phyloP scores from a whole-genome alignment of 2,797 vertebrate species.

The Coilia nasus region DNA sequence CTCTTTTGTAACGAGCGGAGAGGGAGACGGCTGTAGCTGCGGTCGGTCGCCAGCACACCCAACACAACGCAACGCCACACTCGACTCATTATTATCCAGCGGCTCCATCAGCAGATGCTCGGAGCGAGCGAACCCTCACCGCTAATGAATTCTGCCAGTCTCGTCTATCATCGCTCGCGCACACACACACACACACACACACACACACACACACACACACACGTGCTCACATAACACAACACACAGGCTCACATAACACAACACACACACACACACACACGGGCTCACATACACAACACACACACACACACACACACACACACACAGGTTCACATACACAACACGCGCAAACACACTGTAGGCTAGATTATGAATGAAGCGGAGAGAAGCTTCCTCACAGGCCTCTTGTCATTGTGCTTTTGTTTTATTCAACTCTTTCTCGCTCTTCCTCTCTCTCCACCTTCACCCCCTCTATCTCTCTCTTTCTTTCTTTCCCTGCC shows the following conservation, averaged over 20 bases:
- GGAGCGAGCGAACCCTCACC: background rate
- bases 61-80: background rate
- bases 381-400: background rate
- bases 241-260: background rate
- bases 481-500: background rate
- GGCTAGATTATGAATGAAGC: constrained; percentile 23
- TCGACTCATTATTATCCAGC: background rate
- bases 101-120: background rate
- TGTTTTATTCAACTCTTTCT: background rate
- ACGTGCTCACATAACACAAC: background rate
- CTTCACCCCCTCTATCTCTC: background rate
- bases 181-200: constrained; percentile 4
- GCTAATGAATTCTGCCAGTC: constrained; percentile 52
- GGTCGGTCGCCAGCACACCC: background rate
- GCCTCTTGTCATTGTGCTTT: background rate
- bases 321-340: background rate
- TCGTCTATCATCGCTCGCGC: background rate
- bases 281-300: background rate
- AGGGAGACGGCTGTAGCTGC: background rate
- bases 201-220: background rate
- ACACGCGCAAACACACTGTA: background rate
- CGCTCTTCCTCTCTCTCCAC: too few species aligned
- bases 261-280: background rate
- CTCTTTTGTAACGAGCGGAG: background rate
- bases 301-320: background rate